A percentile compares a stretch with the other conserved stretches of the same genome.
Evolutionary conservation across 2,888 invertebrate species (phyloP).

Genomic region (Cerastis rubricosa): DNA sequence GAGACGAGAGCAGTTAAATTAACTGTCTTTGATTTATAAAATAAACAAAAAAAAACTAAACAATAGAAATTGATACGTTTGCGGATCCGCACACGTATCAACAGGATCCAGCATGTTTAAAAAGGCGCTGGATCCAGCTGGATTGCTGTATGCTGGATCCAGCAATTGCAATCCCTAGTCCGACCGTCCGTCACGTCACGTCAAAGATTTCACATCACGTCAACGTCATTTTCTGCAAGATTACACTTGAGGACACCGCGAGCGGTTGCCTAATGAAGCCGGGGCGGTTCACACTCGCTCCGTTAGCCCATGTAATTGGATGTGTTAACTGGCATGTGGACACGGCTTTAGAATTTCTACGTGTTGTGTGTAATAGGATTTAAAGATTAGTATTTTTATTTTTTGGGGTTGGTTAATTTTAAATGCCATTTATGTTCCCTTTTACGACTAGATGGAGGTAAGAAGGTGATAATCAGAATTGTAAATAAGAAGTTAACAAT

Average conservation of each 20-base stretch:
- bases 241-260: conserved; percentile 72
- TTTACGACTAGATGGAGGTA: not conserved
- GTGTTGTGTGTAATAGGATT: conserved; percentile 21
- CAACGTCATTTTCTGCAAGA: conserved; percentile 75
- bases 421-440: not conserved
- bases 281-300: conserved; percentile 71
- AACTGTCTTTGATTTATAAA: no score
- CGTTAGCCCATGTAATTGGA: conserved; percentile 76
- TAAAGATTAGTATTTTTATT: conserved; percentile 12
- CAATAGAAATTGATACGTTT: no score
- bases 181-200: conserved; percentile 52
- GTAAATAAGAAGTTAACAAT: not conserved
- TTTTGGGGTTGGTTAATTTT: not conserved
- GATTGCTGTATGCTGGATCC: no score
- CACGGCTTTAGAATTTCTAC: conserved; percentile 48
- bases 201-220: conserved; percentile 66
- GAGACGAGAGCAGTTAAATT: no score
- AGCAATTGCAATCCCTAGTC: no score
- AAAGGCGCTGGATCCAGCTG: no score
- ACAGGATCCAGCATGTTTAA: no score
- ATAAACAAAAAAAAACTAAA: no score
- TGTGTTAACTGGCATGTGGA: conserved; percentile 60
- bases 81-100: no score
- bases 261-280: conserved; percentile 74
- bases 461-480: not conserved